Evolutionary conservation across 2,113 vertebrate species (phyloP).

Genomic region (Entosphenus tridentatus): DNA sequence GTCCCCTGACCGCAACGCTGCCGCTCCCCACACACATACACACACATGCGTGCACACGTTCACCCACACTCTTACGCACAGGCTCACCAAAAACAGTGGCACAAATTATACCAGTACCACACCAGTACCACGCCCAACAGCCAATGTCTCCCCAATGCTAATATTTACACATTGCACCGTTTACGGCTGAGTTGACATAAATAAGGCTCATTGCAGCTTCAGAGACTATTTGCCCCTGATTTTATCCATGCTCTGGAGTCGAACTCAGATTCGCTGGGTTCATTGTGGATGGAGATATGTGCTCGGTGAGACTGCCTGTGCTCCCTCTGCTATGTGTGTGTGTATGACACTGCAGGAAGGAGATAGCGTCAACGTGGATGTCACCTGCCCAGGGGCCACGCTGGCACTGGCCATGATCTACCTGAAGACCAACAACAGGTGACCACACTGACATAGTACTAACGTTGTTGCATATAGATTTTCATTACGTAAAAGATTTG

Average conservation of each 20-base stretch:
- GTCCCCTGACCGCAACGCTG: too few species aligned
- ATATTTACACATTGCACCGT: too few species aligned
- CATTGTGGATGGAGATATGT: too few species aligned
- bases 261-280: not conserved
- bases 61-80: too few species aligned
- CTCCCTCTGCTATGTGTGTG: slow-evolving; percentile 5
- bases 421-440: slow-evolving; percentile 95
- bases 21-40: too few species aligned
- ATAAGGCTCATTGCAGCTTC: not conserved
- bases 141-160: not conserved
- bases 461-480: too few species aligned
- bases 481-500: too few species aligned
- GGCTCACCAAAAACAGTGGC: too few species aligned
- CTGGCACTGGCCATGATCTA: slow-evolving; percentile 96
- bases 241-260: not conserved
- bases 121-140: not conserved
- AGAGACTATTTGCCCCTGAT: not conserved
- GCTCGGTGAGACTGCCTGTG: not conserved
- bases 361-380: slow-evolving; percentile 88
- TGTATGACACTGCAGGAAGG: slow-evolving; percentile 42
- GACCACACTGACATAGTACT: slow-evolving; percentile 6
- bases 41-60: too few species aligned
- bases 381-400: slow-evolving; percentile 82
- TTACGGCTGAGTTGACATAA: too few species aligned
- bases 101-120: not conserved